phyloP scores from a whole-genome alignment of 2,797 vertebrate species.

The Triplophysa yarkandensis region DNA sequence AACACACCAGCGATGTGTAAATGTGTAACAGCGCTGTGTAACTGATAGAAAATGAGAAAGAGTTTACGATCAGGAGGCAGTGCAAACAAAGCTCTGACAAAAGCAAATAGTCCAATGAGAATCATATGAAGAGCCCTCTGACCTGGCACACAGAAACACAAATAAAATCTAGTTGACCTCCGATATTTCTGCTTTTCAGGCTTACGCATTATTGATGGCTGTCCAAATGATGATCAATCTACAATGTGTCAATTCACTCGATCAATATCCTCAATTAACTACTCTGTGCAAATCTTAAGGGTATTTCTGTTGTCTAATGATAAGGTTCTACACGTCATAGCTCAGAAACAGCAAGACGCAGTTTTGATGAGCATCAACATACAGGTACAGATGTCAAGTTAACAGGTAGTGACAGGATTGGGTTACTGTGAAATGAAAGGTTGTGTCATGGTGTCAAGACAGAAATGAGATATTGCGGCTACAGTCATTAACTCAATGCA shows the following conservation, averaged over 20 bases:
- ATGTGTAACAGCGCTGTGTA: not conserved
- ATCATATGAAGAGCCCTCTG: conserved; percentile 13
- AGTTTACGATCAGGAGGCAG: not conserved
- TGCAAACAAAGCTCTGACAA: conserved; percentile 37
- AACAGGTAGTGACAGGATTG: conserved; percentile 36
- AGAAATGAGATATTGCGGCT: not conserved
- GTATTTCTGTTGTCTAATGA: not conserved
- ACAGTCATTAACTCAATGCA: conserved; percentile 20
- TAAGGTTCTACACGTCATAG: not conserved
- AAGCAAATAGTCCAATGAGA: conserved; percentile 42
- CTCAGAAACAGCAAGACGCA: conserved; percentile 1
- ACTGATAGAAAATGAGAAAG: not conserved
- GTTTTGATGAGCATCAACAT: not conserved
- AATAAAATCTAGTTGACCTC: conserved; percentile 43
- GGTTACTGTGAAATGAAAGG: conserved; percentile 39
- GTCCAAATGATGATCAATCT: not conserved
- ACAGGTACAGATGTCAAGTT: conserved; percentile 25
- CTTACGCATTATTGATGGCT: not conserved
- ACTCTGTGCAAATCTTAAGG: not conserved
- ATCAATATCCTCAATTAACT: not conserved
- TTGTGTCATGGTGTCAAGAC: conserved; percentile 24
- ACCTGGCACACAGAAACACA: conserved; percentile 38
- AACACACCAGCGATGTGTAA: no score
- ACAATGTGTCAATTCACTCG: not conserved
- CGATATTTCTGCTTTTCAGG: conserved; percentile 42